phyloP scores from a whole-genome alignment of 2,113 vertebrate species.

The Tretioscincus oriximinensis region DNA sequence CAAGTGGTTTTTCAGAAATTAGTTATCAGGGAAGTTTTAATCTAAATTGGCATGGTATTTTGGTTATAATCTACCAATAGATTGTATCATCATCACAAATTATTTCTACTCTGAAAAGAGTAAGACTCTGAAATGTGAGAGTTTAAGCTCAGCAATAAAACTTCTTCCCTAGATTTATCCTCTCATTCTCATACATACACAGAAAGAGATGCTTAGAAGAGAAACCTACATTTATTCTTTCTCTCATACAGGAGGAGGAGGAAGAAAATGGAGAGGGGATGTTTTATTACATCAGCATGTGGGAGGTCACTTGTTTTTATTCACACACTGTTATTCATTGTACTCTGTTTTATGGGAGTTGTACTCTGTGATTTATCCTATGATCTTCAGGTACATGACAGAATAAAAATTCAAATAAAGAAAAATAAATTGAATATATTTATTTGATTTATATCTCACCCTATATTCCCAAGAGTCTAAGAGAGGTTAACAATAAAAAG shows the following conservation, averaged over 20 bases:
- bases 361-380: no score
- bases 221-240: no score
- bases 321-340: no score
- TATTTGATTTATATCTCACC: neutral
- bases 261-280: no score
- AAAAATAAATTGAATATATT: no score
- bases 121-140: conserved; percentile 30
- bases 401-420: no score
- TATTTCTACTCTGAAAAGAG: conserved; percentile 37
- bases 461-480: conserved; percentile 7
- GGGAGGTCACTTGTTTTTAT: conserved; percentile 1
- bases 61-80: conserved; percentile 16
- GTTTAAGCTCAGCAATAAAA: conserved; percentile 32
- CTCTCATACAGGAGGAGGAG: neutral
- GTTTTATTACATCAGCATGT: neutral
- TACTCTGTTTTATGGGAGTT: no score
- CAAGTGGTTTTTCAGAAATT: conserved; percentile 8
- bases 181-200: neutral
- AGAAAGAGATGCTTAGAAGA: no score
- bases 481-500: no score
- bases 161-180: conserved; percentile 12
- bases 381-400: no score
- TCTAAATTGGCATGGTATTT: conserved; percentile 13
- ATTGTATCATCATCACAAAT: conserved; percentile 28
- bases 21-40: neutral